These are phyloP conservation scores for Eucera pruinosa DNA, from an alignment of 2,888 invertebrate genomes.

Conservation along the genomic window DNA sequence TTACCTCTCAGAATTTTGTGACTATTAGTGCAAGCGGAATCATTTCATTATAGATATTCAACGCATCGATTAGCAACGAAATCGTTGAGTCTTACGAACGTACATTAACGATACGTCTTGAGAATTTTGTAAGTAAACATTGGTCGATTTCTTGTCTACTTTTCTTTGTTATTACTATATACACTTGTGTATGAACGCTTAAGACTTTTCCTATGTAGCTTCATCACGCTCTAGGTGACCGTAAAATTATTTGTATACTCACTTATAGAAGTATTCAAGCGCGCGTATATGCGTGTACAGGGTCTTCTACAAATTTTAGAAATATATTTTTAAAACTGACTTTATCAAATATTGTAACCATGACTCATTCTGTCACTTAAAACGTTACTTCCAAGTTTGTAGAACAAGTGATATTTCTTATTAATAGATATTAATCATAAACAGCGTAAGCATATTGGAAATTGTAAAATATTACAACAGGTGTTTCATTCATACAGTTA, in stretches of 20 bases:
- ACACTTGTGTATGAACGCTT: constrained; percentile 53
- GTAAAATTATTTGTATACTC: constrained; percentile 33
- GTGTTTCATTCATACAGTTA: neutral
- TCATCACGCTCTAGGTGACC: constrained; percentile 19
- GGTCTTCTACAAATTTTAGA: neutral
- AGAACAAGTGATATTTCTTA: neutral
- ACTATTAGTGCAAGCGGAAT: constrained; percentile 14
- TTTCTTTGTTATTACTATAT: constrained; percentile 45
- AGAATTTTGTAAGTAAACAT: constrained; percentile 71
- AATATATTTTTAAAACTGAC: neutral
- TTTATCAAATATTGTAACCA: neutral
- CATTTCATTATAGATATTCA: constrained; percentile 2
- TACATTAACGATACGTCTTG: constrained; percentile 50
- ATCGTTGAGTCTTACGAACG: constrained; percentile 44
- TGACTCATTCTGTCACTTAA: neutral
- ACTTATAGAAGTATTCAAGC: constrained; percentile 14
- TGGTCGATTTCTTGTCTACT: constrained; percentile 71
- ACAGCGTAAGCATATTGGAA: neutral
- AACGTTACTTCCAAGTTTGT: neutral
- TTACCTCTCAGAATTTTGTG: constrained; percentile 8
- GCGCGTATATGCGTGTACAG: constrained; percentile 11
- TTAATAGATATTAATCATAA: neutral
- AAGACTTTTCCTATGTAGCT: constrained; percentile 38
- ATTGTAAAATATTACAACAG: neutral
- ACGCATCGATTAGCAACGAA: constrained; percentile 37